Base-by-base conservation (phyloP, 2,797 vertebrate genomes). In the Rhinatrema bivittatum region DNA sequence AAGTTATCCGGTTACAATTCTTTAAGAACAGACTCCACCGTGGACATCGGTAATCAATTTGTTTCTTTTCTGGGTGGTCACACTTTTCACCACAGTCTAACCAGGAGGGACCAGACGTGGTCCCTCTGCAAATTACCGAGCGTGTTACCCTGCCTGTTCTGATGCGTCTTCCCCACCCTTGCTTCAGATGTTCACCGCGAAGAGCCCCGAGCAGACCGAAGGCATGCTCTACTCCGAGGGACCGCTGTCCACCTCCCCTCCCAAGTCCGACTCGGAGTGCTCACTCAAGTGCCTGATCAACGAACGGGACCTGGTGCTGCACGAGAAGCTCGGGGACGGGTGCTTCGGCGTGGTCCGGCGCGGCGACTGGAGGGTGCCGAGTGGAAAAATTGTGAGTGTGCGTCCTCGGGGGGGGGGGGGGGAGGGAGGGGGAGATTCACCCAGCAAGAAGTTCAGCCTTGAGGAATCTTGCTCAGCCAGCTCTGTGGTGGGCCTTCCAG, bases 271-370 rank as follows among this genome's bases (percentile, higher is more conserved):
- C 3, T 35, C 34, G 0, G 68, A 68, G 3, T 65, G 70, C 4
- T 56, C 81, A 20, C 71, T 89, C 5, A 88, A 89, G 1, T 78
- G 72, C 60, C 78, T 94, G 32, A 92, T 95, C 60, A 87, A 88
- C 33, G 88, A 93, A 50, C 65, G 50, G n/a, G 87, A 91, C 41
- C 70, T 94, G 50, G 9, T 56, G 15, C 67, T 89, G 47, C 74
- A 62, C 2, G 89, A 93, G 50, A 82, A 74, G 31, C 60, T 95
- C 40, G 91, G 92, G 12, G 85, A 87, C 0, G 91, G 91, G 9
- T 91, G 89, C 51, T 95, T 91, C 6, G 91, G 91, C 2, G 84
- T 91, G 43, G 91, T 95, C 32, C 82, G 64, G 45, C 83, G 67
- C 28, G 92, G 81, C 5, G 81, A 90, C 25, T 94, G 91, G 92